Evolutionary conservation across 1,140 invertebrate species (phyloP).

Genomic region (Cardiocondyla obscurior): DNA sequence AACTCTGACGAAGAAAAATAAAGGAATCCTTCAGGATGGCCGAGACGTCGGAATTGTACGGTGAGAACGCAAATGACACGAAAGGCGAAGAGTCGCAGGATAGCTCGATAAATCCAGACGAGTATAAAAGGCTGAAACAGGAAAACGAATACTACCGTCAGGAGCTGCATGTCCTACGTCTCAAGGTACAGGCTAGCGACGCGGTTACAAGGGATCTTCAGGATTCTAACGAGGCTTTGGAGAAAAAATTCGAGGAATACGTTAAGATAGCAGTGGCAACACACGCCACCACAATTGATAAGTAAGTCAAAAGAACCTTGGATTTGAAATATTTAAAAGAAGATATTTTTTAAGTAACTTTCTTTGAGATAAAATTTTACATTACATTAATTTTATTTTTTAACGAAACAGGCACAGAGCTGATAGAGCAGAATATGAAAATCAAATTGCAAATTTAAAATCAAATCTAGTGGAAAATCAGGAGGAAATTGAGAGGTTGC

Average conservation of each 20-base stretch:
- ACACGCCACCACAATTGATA: background rate
- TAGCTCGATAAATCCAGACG: background rate
- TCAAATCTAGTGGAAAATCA: background rate
- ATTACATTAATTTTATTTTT: background rate
- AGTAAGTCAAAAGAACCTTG: background rate
- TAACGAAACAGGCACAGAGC: conserved; percentile 50
- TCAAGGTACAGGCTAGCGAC: conserved; percentile 63
- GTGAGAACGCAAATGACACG: background rate
- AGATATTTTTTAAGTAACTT: no score
- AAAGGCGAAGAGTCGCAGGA: background rate
- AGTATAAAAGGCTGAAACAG: conserved; percentile 40
- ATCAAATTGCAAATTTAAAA: conserved; percentile 55
- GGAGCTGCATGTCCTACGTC: conserved; percentile 69
- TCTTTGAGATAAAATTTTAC: background rate
- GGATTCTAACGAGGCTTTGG: conserved; percentile 25
- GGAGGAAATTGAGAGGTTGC: conserved; percentile 53
- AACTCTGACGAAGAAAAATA: background rate
- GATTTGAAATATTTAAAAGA: no score
- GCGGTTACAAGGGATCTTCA: conserved; percentile 63
- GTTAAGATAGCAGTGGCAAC: background rate
- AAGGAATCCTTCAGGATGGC: background rate
- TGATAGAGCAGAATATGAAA: conserved; percentile 56
- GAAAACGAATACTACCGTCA: conserved; percentile 73
- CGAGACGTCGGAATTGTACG: background rate
- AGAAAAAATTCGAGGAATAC: background rate